These are phyloP conservation scores for Ivindomyrus marchei DNA, from an alignment of 2,113 vertebrate species.

Conservation along the genomic window DNA sequence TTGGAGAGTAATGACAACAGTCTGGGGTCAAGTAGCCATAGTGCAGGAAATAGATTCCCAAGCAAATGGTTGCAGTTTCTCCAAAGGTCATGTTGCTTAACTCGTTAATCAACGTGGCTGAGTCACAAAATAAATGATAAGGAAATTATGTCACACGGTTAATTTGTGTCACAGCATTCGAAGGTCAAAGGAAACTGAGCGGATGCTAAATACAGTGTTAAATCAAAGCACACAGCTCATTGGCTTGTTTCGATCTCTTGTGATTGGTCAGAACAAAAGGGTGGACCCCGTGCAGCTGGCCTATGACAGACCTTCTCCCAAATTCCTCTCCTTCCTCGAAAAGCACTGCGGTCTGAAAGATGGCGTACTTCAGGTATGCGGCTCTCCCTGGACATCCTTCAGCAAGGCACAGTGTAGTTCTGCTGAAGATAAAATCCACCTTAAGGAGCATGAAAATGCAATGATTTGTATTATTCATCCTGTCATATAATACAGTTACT, in stretches of 20 bases:
- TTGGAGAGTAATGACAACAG: neutral
- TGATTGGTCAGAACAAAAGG: conserved; percentile 62
- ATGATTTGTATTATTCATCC: neutral
- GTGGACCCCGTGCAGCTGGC: conserved; percentile 74
- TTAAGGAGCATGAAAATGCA: neutral
- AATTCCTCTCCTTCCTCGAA: conserved; percentile 75
- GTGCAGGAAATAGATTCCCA: neutral
- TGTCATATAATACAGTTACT: neutral
- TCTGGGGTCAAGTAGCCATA: neutral
- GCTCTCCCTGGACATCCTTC: neutral
- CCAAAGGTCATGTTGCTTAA: neutral
- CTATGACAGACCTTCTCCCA: conserved; percentile 79
- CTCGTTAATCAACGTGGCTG: neutral
- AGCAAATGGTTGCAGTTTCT: neutral
- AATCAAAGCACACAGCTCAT: neutral
- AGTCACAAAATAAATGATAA: neutral
- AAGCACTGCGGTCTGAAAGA: conserved; percentile 73
- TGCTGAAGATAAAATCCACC: neutral
- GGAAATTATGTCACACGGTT: neutral
- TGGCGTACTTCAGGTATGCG: conserved; percentile 77
- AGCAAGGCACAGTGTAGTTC: neutral
- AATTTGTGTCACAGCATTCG: neutral
- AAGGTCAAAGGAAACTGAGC: neutral
- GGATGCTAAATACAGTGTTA: neutral
- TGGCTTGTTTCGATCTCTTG: neutral